Evolutionary conservation across 2,888 invertebrate genomes (phyloP), one percentile per base, ranked within the genome.

Genomic region (Drosophila peninsularis): DNA sequence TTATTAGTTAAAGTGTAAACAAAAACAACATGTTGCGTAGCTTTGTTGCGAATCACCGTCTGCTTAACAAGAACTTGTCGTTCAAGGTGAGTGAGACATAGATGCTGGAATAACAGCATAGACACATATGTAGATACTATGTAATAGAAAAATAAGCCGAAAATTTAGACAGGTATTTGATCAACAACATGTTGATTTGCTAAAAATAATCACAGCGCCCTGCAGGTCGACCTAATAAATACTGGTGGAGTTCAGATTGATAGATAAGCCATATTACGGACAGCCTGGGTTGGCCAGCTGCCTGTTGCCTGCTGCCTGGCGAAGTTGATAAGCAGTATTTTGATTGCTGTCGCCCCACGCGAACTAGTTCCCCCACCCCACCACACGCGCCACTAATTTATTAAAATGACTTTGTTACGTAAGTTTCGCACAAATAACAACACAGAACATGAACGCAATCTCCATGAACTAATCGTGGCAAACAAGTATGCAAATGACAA

Each of bases 21-120:
- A 27, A 62, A 17, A 50, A 13, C 17, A 74, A 54, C 56, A 85
- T 85, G 85, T 45, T 87, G 45, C 74, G 75, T 60, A 80, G 82
- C 45, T 66, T 83, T 27, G 65, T 86, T 37, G 37, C 68, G 5
- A 69, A 66, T 14, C 74, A 75, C 32, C 62, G 62, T 5, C 9
- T 82, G 17, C 67, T 41, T 19, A 50, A 66, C 57, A 78, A 79
- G 41, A 78, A 62, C 11, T 70, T 68, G 21, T 47, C 80, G 17
- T 69, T 85, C 32, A 90, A 90, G 90, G 90, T 90, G 61, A 83
- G 75, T 34, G 21, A 13, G 10, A 11, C 14, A 14, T 0, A 32
- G 9, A 21, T n/a, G 19, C 19, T 37, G 13, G 2, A 55, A 42
- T 1, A 41, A 53, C 52, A 68, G 45, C 49, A 57, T 27, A 39